Evolutionary conservation across 2,888 invertebrate genomes (phyloP).

Genomic region (Scaptomyza caliginosa): DNA sequence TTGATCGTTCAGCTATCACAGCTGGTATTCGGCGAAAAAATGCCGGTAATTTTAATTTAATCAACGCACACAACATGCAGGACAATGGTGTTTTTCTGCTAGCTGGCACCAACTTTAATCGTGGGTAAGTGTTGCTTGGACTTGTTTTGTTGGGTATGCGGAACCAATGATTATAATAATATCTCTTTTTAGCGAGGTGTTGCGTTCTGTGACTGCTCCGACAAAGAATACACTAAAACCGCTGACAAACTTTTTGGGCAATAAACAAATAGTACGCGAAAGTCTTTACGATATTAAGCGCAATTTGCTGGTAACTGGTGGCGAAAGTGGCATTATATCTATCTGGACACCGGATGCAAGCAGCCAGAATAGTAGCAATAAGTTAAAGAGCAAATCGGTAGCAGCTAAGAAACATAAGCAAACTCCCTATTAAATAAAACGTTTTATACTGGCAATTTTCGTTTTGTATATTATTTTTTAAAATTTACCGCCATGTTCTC

Average conservation of each 20-base stretch:
- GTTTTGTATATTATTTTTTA: not conserved
- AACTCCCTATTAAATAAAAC: slow-evolving; percentile 61
- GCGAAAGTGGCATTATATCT: slow-evolving; percentile 89
- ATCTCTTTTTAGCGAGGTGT: slow-evolving; percentile 78
- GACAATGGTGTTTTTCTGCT: slow-evolving; percentile 86
- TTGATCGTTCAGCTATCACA: slow-evolving; percentile 86
- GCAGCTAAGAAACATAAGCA: slow-evolving; percentile 52
- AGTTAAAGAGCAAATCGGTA: slow-evolving; percentile 56
- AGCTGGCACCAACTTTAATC: slow-evolving; percentile 87
- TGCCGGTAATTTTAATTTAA: slow-evolving; percentile 87
- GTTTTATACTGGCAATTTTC: not conserved
- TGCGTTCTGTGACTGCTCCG: slow-evolving; percentile 85
- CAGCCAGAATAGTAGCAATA: slow-evolving; percentile 14
- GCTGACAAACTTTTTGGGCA: slow-evolving; percentile 86
- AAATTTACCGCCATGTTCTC: not conserved
- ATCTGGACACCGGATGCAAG: slow-evolving; percentile 85
- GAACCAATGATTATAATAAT: not conserved
- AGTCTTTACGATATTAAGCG: slow-evolving; percentile 87
- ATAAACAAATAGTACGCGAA: slow-evolving; percentile 89
- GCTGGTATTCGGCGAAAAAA: slow-evolving; percentile 86
- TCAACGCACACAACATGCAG: slow-evolving; percentile 85
- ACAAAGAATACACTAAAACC: slow-evolving; percentile 85
- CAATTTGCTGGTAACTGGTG: slow-evolving; percentile 88
- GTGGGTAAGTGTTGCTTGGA: slow-evolving; percentile 85
- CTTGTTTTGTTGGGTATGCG: rapidly evolving